A percentile compares a stretch with the other conserved stretches of the same genome.
Evolutionary conservation across 2,797 vertebrate genomes (phyloP).

Genomic region (Anniella stebbinsi): DNA sequence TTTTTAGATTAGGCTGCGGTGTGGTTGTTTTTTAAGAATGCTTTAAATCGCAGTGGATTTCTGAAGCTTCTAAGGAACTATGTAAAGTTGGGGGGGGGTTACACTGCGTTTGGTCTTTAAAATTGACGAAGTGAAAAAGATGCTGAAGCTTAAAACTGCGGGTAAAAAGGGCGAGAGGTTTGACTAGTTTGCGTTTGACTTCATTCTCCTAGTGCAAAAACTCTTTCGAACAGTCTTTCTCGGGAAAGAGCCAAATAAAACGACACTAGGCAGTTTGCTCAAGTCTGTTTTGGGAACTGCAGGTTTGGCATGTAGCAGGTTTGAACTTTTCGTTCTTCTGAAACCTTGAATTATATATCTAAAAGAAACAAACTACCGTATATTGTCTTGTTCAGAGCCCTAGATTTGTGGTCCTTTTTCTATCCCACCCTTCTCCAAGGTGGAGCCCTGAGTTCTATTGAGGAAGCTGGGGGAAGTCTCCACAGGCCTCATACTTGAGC

Average conservation of each 20-base stretch:
- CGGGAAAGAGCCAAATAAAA: no score
- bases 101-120: background rate
- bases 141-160: background rate
- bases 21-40: background rate
- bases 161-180: background rate
- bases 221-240: background rate
- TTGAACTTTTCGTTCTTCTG: background rate
- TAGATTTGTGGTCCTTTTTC: background rate
- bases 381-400: background rate
- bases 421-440: background rate
- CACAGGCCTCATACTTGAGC: constrained; percentile 54
- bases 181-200: background rate
- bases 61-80: background rate
- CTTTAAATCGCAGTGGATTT: background rate
- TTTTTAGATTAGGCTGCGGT: no score
- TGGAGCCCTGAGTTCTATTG: background rate
- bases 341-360: background rate
- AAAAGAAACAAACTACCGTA: background rate
- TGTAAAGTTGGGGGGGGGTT: no score
- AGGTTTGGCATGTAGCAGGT: background rate
- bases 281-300: constrained; percentile 4
- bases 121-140: background rate
- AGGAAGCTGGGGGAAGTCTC: constrained; percentile 6
- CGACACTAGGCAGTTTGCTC: background rate
- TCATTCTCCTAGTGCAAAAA: background rate